A percentile compares a stretch with the other conserved stretches of the same genome.
phyloP scores from a whole-genome alignment of 2,888 invertebrate genomes.

The Scaptomyza tumidula region DNA sequence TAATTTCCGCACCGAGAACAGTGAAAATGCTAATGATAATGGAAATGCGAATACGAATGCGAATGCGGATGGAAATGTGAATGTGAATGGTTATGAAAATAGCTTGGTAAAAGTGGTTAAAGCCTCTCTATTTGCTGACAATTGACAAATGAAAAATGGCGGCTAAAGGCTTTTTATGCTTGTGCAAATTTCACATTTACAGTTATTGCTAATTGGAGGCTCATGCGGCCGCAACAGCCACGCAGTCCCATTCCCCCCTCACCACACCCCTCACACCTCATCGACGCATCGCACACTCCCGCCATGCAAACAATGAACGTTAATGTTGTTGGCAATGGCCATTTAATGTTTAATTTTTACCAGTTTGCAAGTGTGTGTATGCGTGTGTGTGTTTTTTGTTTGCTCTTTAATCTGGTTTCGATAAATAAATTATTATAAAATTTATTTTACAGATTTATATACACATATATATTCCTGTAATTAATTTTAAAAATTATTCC shows the following conservation, averaged over 20 bases:
- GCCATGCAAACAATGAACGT: constrained; percentile 67
- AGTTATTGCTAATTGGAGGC: constrained; percentile 79
- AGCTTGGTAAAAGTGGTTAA: constrained; percentile 33
- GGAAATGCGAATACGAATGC: constrained; percentile 3
- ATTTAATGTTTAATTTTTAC: constrained; percentile 75
- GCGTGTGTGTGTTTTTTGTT: constrained; percentile 27
- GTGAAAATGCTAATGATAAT: constrained; percentile 12
- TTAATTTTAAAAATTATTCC: constrained; percentile 83
- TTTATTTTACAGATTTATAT: constrained; percentile 82
- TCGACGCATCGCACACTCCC: not conserved
- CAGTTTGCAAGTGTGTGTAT: constrained; percentile 19
- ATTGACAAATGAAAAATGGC: constrained; percentile 78
- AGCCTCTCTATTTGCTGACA: constrained; percentile 60
- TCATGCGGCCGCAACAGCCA: constrained; percentile 67
- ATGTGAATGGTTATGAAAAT: constrained; percentile 26
- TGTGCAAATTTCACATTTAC: constrained; percentile 80
- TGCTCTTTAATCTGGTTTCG: constrained; percentile 74
- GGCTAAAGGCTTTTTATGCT: constrained; percentile 69
- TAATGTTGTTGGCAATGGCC: constrained; percentile 76
- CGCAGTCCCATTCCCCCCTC: not conserved
- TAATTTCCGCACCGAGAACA: constrained; percentile 12
- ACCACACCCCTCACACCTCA: not conserved
- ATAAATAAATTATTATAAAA: constrained; percentile 83
- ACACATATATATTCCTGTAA: constrained; percentile 82
- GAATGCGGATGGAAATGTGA: constrained; percentile 2